A percentile compares a stretch with the other conserved stretches of the same genome.
Conservation (phyloP, 2,113 vertebrate species). For the Indicator indicator region DNA sequence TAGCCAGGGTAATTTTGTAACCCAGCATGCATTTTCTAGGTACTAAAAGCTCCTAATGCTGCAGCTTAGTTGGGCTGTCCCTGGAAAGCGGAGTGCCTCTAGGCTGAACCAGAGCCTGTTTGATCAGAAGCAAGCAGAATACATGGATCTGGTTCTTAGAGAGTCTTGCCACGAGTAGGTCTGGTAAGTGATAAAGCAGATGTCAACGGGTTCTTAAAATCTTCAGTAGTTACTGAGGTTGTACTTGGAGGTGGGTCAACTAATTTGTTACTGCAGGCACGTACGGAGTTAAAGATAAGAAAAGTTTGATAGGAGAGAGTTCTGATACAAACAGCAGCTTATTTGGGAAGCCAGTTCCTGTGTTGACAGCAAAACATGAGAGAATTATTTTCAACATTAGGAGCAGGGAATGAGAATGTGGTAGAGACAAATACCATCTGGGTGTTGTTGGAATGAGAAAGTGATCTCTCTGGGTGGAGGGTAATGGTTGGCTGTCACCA, state of each 20-base stretch:
- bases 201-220: neutral
- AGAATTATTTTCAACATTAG: neutral
- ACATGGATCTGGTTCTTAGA: neutral
- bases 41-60: neutral
- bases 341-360: neutral
- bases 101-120: neutral
- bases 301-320: neutral
- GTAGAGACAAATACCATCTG: neutral
- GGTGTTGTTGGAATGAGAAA: neutral
- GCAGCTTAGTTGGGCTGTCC: neutral
- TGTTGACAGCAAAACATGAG: neutral
- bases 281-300: neutral
- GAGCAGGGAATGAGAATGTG: neutral
- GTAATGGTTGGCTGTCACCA: neutral
- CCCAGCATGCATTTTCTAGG: neutral
- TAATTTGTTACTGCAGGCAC: neutral
- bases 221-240: neutral
- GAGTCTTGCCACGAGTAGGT: neutral
- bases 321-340: neutral
- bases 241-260: neutral
- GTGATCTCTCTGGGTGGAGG: neutral
- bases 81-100: neutral
- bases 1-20: neutral
- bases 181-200: neutral
- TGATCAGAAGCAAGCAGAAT: neutral